Evolutionary conservation across 1,140 invertebrate genomes (phyloP).

Genomic region (Drosophila bocqueti): DNA sequence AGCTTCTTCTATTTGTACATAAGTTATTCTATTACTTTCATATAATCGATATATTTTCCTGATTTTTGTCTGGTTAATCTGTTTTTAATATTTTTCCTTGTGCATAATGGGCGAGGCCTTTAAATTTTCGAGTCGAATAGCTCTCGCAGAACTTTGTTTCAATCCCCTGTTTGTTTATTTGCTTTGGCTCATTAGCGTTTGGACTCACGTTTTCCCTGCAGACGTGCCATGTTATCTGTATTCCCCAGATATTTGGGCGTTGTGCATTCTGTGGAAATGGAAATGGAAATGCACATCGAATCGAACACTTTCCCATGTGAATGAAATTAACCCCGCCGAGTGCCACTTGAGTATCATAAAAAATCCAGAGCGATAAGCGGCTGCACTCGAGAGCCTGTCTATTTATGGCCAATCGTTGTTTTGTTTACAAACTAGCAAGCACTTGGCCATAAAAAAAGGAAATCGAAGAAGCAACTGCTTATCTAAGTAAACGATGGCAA

Average conservation of each 20-base stretch:
- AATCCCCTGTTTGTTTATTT: slow-evolving; percentile 47
- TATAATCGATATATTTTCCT: too few species aligned
- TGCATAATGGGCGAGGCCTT: slow-evolving; percentile 19
- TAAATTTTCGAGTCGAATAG: background rate
- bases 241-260: slow-evolving; percentile 5
- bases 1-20: background rate
- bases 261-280: slow-evolving; percentile 41
- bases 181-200: slow-evolving; percentile 64
- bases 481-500: slow-evolving; percentile 14
- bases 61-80: background rate
- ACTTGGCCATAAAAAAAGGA: slow-evolving; percentile 20
- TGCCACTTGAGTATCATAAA: slow-evolving; percentile 43
- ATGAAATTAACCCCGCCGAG: slow-evolving; percentile 32
- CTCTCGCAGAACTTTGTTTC: slow-evolving; percentile 43
- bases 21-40: background rate
- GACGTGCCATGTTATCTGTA: slow-evolving; percentile 26
- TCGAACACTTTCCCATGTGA: slow-evolving; percentile 30
- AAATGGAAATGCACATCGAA: slow-evolving; percentile 18
- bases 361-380: slow-evolving; percentile 41
- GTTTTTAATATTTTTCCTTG: background rate
- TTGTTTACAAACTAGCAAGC: slow-evolving; percentile 34
- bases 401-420: slow-evolving; percentile 53
- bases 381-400: slow-evolving; percentile 34
- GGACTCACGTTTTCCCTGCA: slow-evolving; percentile 62
- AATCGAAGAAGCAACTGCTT: slow-evolving; percentile 34